phyloP scores from a whole-genome alignment of 2,113 vertebrate species.

The Triplophysa tibetana region DNA sequence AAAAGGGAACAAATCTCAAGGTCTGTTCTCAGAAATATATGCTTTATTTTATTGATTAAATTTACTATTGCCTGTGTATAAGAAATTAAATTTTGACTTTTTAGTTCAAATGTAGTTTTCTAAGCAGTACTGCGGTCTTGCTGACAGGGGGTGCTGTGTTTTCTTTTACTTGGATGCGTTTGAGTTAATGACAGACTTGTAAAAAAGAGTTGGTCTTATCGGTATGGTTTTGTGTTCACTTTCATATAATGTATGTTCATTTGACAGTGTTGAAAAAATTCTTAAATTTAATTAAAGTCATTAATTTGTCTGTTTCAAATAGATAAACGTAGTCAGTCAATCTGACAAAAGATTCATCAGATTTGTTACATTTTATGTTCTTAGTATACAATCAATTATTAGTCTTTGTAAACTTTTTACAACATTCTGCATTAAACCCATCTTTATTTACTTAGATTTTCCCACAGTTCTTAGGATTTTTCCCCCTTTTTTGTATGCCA shows the following conservation, averaged over 20 bases:
- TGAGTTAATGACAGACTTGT: not conserved
- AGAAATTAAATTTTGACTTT: not conserved
- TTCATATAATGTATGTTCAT: not conserved
- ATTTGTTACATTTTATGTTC: not conserved
- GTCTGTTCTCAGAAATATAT: not conserved
- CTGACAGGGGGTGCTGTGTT: conserved; percentile 9
- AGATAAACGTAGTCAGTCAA: not conserved
- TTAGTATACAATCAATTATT: not conserved
- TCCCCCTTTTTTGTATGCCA: not conserved
- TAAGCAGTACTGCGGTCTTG: not conserved
- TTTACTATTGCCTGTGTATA: not conserved
- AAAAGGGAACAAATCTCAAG: no score
- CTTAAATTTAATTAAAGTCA: not conserved
- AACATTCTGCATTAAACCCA: not conserved
- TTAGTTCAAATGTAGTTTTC: not conserved
- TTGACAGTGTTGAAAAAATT: not conserved
- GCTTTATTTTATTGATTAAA: not conserved
- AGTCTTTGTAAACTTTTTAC: no score
- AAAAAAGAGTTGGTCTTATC: no score
- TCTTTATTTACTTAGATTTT: not conserved
- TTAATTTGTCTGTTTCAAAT: not conserved
- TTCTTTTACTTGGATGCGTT: not conserved
- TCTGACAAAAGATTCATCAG: not conserved
- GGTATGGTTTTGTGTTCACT: no score
- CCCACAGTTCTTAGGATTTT: not conserved